A percentile compares a stretch with the other conserved stretches of the same genome.
phyloP scores from a whole-genome alignment of 2,888 invertebrate species.

The Tethea ocularis region DNA sequence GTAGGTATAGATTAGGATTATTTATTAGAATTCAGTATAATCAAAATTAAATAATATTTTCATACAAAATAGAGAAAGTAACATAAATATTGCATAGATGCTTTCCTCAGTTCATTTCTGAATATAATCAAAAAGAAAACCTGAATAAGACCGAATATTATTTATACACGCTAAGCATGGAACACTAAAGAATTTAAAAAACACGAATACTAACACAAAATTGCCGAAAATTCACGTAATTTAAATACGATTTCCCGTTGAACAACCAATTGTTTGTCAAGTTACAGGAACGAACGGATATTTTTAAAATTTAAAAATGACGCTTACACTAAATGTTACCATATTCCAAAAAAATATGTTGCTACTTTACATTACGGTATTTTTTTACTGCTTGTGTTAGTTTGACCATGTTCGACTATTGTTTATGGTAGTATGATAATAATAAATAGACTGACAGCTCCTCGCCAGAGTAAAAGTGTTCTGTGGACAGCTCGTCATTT shows the following conservation, averaged over 20 bases:
- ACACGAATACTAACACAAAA: neutral
- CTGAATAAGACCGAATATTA: neutral
- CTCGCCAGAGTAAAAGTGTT: no score
- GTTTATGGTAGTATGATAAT: no score
- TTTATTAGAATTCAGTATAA: no score
- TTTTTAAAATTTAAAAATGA: conserved; percentile 47
- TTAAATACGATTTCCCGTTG: neutral
- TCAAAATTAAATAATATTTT: no score
- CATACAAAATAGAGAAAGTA: no score
- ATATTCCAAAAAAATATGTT: conserved; percentile 13
- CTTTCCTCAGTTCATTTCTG: neutral
- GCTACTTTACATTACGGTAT: no score
- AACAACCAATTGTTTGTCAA: conserved; percentile 26
- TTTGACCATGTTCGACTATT: no score
- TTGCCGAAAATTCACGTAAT: neutral
- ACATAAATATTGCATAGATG: no score
- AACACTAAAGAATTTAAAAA: neutral
- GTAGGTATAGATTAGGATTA: no score
- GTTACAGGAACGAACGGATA: conserved; percentile 23
- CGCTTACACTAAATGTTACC: conserved; percentile 31
- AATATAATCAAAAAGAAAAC: neutral
- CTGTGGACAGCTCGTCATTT: no score
- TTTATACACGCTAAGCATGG: conserved; percentile 1
- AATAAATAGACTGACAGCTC: no score
- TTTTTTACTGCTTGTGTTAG: no score